These are phyloP conservation scores for Zoanthus sociatus DNA, from an alignment of 92 coral and sea anemone genomes.

Conservation along the genomic window DNA sequence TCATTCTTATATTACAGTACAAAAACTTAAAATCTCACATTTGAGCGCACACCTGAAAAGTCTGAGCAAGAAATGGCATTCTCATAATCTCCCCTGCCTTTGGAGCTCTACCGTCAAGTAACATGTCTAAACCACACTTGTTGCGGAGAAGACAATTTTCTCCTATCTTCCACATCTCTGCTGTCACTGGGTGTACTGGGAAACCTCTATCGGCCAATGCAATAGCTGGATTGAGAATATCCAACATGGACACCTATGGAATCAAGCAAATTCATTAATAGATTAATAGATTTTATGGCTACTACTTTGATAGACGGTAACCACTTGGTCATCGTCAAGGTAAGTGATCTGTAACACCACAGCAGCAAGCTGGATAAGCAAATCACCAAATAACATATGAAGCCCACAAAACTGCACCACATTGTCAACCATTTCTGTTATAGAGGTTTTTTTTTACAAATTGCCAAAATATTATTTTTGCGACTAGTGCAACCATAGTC, in stretches of 20 bases:
- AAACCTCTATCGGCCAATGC: conserved; percentile 83
- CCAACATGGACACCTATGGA: conserved; percentile 70
- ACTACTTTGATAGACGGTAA: too few species aligned
- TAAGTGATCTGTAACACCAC: too few species aligned
- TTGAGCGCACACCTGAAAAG: conserved; percentile 75
- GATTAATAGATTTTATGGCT: too few species aligned
- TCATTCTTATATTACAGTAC: too few species aligned
- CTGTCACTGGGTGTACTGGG: conserved; percentile 88
- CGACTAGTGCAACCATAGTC: too few species aligned
- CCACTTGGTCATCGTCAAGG: too few species aligned
- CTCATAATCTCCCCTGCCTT: conserved; percentile 92
- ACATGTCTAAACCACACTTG: conserved; percentile 79
- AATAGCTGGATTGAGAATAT: conserved; percentile 90
- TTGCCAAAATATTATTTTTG: too few species aligned
- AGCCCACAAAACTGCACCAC: too few species aligned
- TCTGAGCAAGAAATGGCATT: conserved; percentile 84
- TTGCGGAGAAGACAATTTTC: conserved; percentile 66
- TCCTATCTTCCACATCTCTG: conserved; percentile 72
- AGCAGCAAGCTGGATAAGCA: too few species aligned
- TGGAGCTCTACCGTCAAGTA: conserved; percentile 87
- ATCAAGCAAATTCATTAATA: neutral
- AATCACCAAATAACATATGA: too few species aligned
- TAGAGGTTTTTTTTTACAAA: too few species aligned
- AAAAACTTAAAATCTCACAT: neutral
- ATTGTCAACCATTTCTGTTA: too few species aligned